phyloP scores from a whole-genome alignment of 2,888 invertebrate species.

The Siphlonurus alternatus region DNA sequence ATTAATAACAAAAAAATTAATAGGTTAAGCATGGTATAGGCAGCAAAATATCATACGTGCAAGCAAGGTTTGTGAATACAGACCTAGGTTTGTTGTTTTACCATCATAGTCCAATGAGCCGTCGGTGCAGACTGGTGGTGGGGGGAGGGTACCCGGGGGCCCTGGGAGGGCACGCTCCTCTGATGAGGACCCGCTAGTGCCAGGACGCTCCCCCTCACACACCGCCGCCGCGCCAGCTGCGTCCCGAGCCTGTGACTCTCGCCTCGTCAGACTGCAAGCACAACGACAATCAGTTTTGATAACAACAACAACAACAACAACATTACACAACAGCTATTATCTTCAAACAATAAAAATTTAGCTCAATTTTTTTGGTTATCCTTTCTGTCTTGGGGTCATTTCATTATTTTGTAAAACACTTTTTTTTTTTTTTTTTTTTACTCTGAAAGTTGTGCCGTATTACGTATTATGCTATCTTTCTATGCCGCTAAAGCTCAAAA shows the following conservation, averaged over 20 bases:
- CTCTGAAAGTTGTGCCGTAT: no score
- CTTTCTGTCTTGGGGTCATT: no score
- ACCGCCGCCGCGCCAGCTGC: neutral
- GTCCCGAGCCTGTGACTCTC: neutral
- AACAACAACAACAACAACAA: no score
- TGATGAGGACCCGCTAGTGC: neutral
- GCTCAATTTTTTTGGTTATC: no score
- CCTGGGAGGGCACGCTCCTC: neutral
- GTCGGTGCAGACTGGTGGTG: slow-evolving; percentile 40
- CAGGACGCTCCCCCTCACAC: neutral
- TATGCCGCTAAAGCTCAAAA: no score
- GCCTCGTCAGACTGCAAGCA: neutral
- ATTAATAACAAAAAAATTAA: neutral
- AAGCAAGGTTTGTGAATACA: slow-evolving; percentile 3
- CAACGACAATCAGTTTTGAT: neutral
- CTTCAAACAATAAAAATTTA: no score
- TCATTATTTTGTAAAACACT: no score
- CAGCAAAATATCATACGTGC: no score
- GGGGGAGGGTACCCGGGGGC: slow-evolving; percentile 21
- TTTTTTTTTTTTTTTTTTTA: no score
- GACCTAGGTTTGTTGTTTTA: slow-evolving; percentile 23
- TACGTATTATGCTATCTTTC: no score
- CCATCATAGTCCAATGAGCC: slow-evolving; percentile 69
- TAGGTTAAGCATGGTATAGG: no score
- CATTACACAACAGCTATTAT: no score